phyloP scores from a whole-genome alignment of 2,797 vertebrate species.

The Todus mexicanus region DNA sequence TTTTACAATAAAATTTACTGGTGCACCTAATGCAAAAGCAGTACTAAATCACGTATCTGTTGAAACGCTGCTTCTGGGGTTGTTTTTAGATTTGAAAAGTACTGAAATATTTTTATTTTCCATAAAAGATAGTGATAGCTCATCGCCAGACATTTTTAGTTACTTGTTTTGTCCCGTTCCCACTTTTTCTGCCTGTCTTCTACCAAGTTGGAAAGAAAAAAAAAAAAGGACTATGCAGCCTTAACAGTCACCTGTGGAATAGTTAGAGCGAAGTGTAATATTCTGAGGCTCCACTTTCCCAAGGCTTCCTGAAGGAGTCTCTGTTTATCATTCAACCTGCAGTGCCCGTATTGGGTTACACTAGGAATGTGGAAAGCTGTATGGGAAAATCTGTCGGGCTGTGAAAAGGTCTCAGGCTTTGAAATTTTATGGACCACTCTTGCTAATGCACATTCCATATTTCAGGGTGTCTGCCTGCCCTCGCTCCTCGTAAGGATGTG shows the following conservation, averaged over 20 bases:
- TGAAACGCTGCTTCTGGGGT: neutral
- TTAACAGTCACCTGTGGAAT: neutral
- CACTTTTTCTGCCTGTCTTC: neutral
- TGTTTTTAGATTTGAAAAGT: neutral
- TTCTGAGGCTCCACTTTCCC: conserved; percentile 15
- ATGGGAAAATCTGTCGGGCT: conserved; percentile 52
- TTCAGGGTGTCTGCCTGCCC: neutral
- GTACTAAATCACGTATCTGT: neutral
- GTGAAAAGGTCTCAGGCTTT: conserved; percentile 30
- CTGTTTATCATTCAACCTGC: conserved; percentile 36
- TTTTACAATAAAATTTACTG: neutral
- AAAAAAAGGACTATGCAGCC: neutral
- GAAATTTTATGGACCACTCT: conserved; percentile 30
- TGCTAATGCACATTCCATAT: conserved; percentile 50
- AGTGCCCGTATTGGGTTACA: conserved; percentile 42
- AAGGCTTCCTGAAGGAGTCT: conserved; percentile 43
- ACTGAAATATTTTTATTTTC: neutral
- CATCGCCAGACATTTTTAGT: neutral
- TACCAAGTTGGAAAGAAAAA: neutral
- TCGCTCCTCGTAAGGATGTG: neutral
- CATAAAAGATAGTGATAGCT: neutral
- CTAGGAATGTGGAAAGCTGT: conserved; percentile 38
- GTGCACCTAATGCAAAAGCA: neutral
- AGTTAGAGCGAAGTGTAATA: neutral
- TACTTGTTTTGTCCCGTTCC: neutral